phyloP scores from a whole-genome alignment of 2,888 invertebrate species.

The Coelinius sp. region DNA sequence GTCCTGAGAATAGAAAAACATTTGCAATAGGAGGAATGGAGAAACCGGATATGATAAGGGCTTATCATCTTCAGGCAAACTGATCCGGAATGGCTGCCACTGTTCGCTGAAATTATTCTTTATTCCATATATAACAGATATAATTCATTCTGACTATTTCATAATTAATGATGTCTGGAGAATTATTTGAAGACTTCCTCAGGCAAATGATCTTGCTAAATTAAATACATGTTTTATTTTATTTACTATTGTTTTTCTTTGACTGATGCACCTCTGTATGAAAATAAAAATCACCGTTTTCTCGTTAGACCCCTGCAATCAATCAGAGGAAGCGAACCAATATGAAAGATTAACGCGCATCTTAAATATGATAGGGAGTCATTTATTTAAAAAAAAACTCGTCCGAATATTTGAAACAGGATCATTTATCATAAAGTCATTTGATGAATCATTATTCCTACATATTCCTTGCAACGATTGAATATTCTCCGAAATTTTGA shows the following conservation, averaged over 20 bases:
- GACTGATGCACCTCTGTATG: background rate
- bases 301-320: background rate
- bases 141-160: background rate
- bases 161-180: background rate
- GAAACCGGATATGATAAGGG: conserved; percentile 29
- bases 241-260: background rate
- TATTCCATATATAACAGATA: background rate
- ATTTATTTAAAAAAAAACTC: background rate
- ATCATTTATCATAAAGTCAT: too few species aligned
- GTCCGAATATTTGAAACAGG: too few species aligned
- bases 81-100: conserved; percentile 11
- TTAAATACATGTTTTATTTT: background rate
- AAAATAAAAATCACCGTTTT: conserved; percentile 1
- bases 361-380: background rate
- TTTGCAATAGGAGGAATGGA: background rate
- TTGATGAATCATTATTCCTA: too few species aligned
- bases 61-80: conserved; percentile 15
- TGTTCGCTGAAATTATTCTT: background rate
- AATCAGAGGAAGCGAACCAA: background rate
- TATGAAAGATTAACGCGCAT: background rate
- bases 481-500: too few species aligned
- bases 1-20: conserved; percentile 6
- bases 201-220: background rate
- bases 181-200: background rate
- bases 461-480: too few species aligned